These are phyloP conservation scores for Cygnus atratus DNA, from an alignment of 2,113 vertebrate genomes.

Conservation along the genomic window DNA sequence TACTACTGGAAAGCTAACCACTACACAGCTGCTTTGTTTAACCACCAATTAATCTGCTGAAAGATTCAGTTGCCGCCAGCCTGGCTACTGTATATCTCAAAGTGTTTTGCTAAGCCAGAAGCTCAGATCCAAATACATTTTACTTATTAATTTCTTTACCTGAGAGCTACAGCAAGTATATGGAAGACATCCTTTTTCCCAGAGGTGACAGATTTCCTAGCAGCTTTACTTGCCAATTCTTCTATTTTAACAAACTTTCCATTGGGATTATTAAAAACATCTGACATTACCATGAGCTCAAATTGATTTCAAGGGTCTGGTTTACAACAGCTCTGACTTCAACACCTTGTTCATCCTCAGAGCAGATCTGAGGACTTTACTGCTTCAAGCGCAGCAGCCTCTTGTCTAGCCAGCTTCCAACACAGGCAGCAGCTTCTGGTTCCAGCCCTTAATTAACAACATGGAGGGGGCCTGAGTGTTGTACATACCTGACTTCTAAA, in stretches of 20 bases:
- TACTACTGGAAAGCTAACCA: background rate
- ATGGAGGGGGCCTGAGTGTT: background rate
- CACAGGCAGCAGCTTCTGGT: background rate
- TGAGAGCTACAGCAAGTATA: background rate
- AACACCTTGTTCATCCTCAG: background rate
- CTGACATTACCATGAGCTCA: background rate
- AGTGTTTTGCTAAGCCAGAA: background rate
- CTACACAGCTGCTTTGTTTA: background rate
- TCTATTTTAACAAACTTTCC: background rate
- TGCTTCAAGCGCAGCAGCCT: background rate
- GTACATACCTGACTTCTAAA: background rate
- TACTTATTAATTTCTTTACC: background rate
- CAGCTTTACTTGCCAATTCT: background rate
- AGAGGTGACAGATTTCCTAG: background rate
- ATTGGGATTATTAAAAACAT: background rate
- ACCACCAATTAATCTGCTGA: background rate
- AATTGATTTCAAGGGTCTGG: background rate
- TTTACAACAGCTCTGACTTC: background rate
- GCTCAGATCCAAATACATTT: background rate
- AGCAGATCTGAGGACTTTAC: background rate
- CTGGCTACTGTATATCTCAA: background rate
- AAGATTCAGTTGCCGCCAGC: background rate
- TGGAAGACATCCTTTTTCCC: background rate
- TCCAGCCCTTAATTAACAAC: background rate
- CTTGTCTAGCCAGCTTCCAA: background rate